Evolutionary conservation across 2,113 vertebrate genomes (phyloP), one percentile per base, ranked within the genome.

Genomic region (Scytalopus superciliaris): DNA sequence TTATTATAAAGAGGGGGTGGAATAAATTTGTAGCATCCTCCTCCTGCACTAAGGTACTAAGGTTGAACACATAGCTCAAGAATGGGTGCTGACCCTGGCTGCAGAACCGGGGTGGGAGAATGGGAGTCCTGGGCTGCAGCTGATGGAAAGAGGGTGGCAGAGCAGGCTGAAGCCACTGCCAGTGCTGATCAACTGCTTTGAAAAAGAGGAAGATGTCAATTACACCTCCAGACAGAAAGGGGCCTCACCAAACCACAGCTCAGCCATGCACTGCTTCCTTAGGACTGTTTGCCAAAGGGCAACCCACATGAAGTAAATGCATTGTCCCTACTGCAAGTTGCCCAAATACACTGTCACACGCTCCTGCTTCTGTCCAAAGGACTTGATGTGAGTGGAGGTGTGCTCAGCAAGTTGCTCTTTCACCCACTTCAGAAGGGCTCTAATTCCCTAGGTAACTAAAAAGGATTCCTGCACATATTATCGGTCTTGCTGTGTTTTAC

Each of bases 171-270:
- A 79, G 57, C 7, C 23, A 53, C 19, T 2, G 0, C 30, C 24
- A n/a, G n/a, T 55, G 24, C 39, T 53, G 44, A 56, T 4, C 2
- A 1, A 19, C 45, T 66, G 45, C 24, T 92, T 42, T 66, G 68
- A 59, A 42, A 90, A 76, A 33, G 49, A 19, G 33, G 44, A 69
- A 76, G 45, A 19, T 33, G 4, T 9, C 22, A 17, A 6, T 23
- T 56, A 44, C 12, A 28, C 15, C 30, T 72, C 0, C 0, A 50
- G 33, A 47, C 6, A 39, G 75, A 60, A 35, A 39, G 7, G 13
- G 44, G 30, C 25, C 45, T 74, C 63, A 12, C 5, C 37, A 56
- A n/a, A 4, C 33, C 35, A 19, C 27, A 55, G 52, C 28, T 92
- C 31, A 62, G 42, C 15, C 12, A 1, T 1, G 1, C 13, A 1